Evolutionary conservation across 2,797 vertebrate species (phyloP), one percentile per base, ranked within the genome.

Genomic region (Leptatherina wallacei): DNA sequence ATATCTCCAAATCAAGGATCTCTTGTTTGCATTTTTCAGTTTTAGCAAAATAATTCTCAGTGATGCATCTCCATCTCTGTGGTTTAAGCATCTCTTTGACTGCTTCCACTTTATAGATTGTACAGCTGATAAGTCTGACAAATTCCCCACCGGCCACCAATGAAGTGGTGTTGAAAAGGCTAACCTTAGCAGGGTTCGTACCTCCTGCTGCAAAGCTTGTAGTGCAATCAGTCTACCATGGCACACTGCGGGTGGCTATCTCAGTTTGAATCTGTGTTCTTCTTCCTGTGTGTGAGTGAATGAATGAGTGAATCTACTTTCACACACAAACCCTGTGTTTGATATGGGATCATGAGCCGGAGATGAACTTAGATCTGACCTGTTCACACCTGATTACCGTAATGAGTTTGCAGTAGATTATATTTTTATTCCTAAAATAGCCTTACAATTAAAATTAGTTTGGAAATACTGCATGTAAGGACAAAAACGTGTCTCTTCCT

Each of bases 151-250:
- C 2, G 75, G 76, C 83, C 83, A 80, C 77, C 76, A 78, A 51
- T 84, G 91, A 86, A 82, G 83, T 73, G 82, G 67, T 87, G 75
- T 85, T 83, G 84, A 85, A 83, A 87, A 85, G 79, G 70, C 76
- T 44, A 68, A 84, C 18, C 12, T 40, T 42, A 77, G 67, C 77
- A 58, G 44, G 73, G 73, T 70, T 81, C 59, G 60, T 68, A 74
- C 73, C 80, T 82, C 88, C 85, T 77, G 84, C 85, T 82, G 86
- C 78, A 78, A 77, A 78, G 87, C 84, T 78, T 90, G 83, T 87
- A 75, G 76, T 83, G 67, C 77, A 87, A 69, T 77, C 70, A 88
- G 75, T 77, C 55, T 75, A 82, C 63, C 91, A 59, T 85, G 75
- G 67, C 73, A 20, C 60, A 7, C 55, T 54, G 80, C 73, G 82